phyloP scores from a whole-genome alignment of 2,113 vertebrate species.

The Sardina pilchardus region DNA sequence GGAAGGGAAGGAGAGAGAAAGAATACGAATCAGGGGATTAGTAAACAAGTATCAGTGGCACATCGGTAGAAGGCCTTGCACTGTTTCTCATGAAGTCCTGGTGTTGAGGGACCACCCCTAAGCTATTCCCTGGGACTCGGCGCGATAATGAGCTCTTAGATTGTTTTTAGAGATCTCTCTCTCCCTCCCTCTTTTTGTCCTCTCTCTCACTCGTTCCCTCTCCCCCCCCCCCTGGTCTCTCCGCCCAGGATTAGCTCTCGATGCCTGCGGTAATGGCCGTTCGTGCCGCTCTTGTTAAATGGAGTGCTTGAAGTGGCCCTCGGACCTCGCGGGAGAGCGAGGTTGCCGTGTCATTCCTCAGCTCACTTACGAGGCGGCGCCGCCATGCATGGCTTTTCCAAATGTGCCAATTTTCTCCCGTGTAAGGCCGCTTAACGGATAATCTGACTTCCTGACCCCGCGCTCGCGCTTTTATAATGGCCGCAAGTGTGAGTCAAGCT shows the following conservation, averaged over 20 bases:
- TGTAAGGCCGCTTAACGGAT: background rate
- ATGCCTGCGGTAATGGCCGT: slow-evolving; percentile 35
- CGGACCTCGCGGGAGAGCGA: slow-evolving; percentile 24
- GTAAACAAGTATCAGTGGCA: slow-evolving; percentile 52
- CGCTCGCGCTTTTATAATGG: background rate
- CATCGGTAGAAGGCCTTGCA: slow-evolving; percentile 48
- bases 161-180: slow-evolving; percentile 65
- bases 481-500: background rate
- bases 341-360: background rate
- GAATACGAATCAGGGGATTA: slow-evolving; percentile 35
- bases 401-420: slow-evolving; percentile 1
- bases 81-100: slow-evolving; percentile 53
- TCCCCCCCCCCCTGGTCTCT: background rate
- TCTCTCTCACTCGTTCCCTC: background rate
- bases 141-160: slow-evolving; percentile 72
- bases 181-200: slow-evolving; percentile 25
- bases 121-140: slow-evolving; percentile 59
- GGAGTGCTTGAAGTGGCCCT: slow-evolving; percentile 35
- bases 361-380: background rate
- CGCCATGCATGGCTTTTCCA: background rate
- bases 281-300: slow-evolving; percentile 33
- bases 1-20: slow-evolving; percentile 50
- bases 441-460: background rate
- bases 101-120: slow-evolving; percentile 43
- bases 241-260: slow-evolving; percentile 20